phyloP scores from a whole-genome alignment of 2,888 invertebrate genomes.

The Dermolepida albohirtum region DNA sequence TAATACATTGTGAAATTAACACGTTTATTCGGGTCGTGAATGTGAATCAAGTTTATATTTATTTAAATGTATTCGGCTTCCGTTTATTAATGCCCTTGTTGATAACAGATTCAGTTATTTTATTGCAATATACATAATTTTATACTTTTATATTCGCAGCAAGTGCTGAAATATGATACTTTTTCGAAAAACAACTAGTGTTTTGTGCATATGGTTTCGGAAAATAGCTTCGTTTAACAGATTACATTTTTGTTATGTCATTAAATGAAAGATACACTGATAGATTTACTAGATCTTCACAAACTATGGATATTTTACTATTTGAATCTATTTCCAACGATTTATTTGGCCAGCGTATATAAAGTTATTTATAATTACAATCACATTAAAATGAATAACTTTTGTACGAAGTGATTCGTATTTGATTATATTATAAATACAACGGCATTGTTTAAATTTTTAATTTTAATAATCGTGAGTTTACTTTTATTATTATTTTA shows the following conservation, averaged over 20 bases:
- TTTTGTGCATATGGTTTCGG: slow-evolving; percentile 18
- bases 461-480: too few species aligned
- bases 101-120: slow-evolving; percentile 20
- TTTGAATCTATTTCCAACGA: too few species aligned
- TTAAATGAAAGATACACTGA: slow-evolving; percentile 6
- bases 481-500: too few species aligned
- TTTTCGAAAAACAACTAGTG: slow-evolving; percentile 25
- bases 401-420: too few species aligned
- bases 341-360: too few species aligned
- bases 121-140: slow-evolving; percentile 29
- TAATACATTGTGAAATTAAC: slow-evolving; percentile 21
- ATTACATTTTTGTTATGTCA: slow-evolving; percentile 9
- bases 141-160: slow-evolving; percentile 27
- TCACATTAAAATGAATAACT: too few species aligned
- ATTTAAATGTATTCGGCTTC: slow-evolving; percentile 39
- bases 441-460: too few species aligned
- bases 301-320: too few species aligned
- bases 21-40: slow-evolving; percentile 12
- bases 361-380: too few species aligned
- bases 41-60: slow-evolving; percentile 35
- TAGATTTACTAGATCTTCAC: slow-evolving; percentile 2
- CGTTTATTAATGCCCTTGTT: slow-evolving; percentile 31
- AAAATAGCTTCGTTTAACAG: slow-evolving; percentile 11
- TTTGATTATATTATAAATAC: too few species aligned
- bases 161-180: slow-evolving; percentile 30